Evolutionary conservation across 2,113 vertebrate species (phyloP), one percentile per base, ranked within the genome.

Genomic region (Raphicerus campestris): DNA sequence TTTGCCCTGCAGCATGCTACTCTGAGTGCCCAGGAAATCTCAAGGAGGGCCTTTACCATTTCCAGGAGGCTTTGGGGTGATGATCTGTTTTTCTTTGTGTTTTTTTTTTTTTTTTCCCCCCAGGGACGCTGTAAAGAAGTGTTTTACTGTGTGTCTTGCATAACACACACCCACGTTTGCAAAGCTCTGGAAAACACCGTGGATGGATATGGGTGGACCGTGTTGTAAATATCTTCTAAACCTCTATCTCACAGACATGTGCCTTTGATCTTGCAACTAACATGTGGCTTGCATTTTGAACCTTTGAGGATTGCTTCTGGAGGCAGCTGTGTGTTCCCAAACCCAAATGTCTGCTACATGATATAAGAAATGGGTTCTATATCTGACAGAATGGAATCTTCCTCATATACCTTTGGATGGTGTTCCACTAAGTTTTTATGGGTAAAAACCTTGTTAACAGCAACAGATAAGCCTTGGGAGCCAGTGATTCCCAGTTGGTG

Each of bases 91-190:
- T 58, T 42, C 45, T 75, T 30, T 42, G 4, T 42, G 4, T 95
- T 51, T 90, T 49, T 77, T 85, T 51, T 90, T 49, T 77, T 85
- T 22, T 56, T 94, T 94, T 26, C 39, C 87, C 91, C 78, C 90
- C 56, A 98, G 98, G 95, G 97, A 98, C 0, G 98, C 98, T 3
- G 98, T 98, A 88, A 98, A 98, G 97, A 98, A 98, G 61, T 98
- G 98, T 82, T 98, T 98, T 8, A 15, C 96, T 0, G 84, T 16
- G 2, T 98, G 97, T 88, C 97, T 98, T 7, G 49, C 97, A 0
- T 98, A 80, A 84, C 17, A 6, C 19, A 3, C 3, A 10, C 47
- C 53, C 88, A 0, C 49, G 19, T 45, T 16, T 49, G 45, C 70
- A 7, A 35, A 47, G 32, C 73, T 42, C 24, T 16, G 87, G 78